phyloP scores from a whole-genome alignment of 2,113 vertebrate genomes.

The Columba janthina region DNA sequence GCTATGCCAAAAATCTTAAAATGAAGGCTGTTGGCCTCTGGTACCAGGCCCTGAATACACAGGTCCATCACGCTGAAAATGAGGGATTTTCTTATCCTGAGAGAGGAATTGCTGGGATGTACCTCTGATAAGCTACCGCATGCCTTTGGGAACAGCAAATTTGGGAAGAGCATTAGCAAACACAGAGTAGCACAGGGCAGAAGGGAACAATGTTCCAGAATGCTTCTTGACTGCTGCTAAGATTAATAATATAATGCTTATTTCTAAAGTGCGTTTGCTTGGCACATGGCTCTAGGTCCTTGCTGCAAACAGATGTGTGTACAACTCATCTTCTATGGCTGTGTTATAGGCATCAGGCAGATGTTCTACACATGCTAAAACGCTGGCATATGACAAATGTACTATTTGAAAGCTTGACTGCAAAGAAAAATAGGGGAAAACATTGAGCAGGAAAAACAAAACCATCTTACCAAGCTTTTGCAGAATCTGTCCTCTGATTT shows the following conservation, averaged over 20 bases:
- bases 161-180: neutral
- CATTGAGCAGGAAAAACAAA: neutral
- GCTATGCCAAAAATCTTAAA: neutral
- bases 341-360: neutral
- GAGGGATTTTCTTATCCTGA: neutral
- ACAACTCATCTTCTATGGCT: neutral
- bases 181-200: neutral
- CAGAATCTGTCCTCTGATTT: conserved; percentile 92
- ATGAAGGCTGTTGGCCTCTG: neutral
- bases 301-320: neutral
- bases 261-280: neutral
- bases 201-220: neutral
- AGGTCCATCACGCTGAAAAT: neutral
- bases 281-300: neutral
- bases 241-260: neutral
- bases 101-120: neutral
- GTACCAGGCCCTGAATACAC: neutral
- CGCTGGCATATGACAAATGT: accelerated
- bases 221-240: neutral
- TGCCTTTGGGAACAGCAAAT: neutral
- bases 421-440: neutral
- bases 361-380: neutral
- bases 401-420: neutral
- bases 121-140: neutral
- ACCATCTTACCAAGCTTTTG: conserved; percentile 87